phyloP scores from a whole-genome alignment of 2,888 invertebrate species.

The Drosophila anomalipes region DNA sequence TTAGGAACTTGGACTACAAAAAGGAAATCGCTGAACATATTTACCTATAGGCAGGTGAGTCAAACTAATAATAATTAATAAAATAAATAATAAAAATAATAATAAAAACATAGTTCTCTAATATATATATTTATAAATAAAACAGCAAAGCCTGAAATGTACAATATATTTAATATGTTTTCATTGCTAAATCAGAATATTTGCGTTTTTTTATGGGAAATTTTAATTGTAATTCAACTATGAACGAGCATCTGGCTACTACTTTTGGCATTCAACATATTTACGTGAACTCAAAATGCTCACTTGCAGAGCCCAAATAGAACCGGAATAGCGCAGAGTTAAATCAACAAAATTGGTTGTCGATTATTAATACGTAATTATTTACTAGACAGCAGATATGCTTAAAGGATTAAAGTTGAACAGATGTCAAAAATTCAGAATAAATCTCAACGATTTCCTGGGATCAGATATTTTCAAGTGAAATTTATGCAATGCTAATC shows the following conservation, averaged over 20 bases:
- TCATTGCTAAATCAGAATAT: not conserved
- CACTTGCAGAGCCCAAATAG: not conserved
- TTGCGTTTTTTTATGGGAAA: not conserved
- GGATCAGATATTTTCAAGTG: not conserved
- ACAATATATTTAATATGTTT: not conserved
- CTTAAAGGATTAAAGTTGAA: not conserved
- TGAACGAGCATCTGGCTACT: conserved; percentile 29
- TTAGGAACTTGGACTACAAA: conserved; percentile 34
- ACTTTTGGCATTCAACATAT: conserved; percentile 49
- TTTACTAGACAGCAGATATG: not conserved
- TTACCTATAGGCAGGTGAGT: conserved; percentile 54
- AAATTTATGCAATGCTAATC: not conserved
- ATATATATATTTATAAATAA: not conserved
- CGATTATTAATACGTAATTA: not conserved
- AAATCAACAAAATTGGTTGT: not conserved
- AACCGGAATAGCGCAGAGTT: not conserved
- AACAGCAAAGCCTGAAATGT: not conserved
- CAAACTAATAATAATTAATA: conserved; percentile 17
- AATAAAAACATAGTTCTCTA: not conserved
- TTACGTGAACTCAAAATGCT: conserved; percentile 2
- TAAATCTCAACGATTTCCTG: not conserved
- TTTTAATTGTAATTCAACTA: conserved; percentile 16
- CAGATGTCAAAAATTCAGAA: not conserved
- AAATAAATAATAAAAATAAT: not conserved
- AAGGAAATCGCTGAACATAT: conserved; percentile 48